Percentiles rank a stretch among this genome's conserved stretches.
Conservation (phyloP, 2,888 invertebrate genomes). For the Yponomeuta cagnagella region DNA sequence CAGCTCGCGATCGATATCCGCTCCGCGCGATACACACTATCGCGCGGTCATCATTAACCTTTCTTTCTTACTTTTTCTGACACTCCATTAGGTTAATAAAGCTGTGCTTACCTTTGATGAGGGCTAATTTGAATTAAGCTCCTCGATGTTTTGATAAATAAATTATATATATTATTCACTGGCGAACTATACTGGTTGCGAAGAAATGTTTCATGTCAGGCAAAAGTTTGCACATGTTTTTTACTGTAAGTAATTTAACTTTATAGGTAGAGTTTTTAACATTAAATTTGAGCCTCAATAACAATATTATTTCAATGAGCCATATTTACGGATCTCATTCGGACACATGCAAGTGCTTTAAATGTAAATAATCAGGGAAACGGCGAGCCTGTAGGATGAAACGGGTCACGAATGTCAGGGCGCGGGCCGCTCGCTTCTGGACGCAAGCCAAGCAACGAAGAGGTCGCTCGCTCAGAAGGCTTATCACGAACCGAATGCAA, state of each 20-base stretch:
- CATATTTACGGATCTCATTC: neutral
- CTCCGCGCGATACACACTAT: constrained; percentile 29
- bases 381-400: constrained; percentile 11
- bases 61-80: constrained; percentile 1
- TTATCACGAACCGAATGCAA: neutral
- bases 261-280: too few relatives aligned
- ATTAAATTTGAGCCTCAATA: too few relatives aligned
- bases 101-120: neutral
- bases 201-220: neutral
- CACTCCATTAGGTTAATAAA: neutral
- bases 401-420: constrained; percentile 23
- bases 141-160: neutral
- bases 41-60: constrained; percentile 22
- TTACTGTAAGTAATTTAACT: neutral
- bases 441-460: constrained; percentile 26
- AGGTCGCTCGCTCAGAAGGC: constrained; percentile 13
- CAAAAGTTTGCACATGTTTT: neutral
- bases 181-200: too few relatives aligned
- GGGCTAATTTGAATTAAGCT: neutral
- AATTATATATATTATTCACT: neutral
- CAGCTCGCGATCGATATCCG: constrained; percentile 46
- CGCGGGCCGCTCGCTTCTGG: constrained; percentile 19
- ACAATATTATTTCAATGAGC: neutral
- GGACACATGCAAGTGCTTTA: neutral
- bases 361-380: constrained; percentile 9